Base-by-base conservation (phyloP, 2,888 invertebrate genomes). In the Tryphoninae sp. region DNA sequence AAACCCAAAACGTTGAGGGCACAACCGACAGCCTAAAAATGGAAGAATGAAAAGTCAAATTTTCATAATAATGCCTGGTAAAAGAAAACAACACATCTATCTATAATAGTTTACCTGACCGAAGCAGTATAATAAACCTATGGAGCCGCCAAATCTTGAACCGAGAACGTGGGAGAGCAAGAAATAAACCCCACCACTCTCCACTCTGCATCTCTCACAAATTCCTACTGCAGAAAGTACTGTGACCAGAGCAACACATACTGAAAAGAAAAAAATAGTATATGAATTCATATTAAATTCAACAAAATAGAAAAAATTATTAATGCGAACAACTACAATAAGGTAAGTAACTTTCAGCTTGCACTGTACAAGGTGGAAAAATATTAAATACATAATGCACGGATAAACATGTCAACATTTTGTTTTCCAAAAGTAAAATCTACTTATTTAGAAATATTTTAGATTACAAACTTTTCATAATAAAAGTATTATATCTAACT, bases 161-260 rank as follows among this genome's bases (percentile, higher is more conserved):
- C 99, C 99, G 33, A 99, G 93, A 2, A 98, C 98, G 89, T 99
- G 98, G 0, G 98, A 97, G 51, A 99, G 93, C 80, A 99, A 94
- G 92, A 98, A 98, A 92, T 99, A 99, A 33, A 99, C 98, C 67
- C 99, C 99, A n/a, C 99, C 99, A 92, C 98, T 97, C 93, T 98
- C 98, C 89, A 98, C 96, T 82, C 97, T 94, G 93, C 98, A 98
- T 90, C 98, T 93, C 92, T 98, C 98, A 93, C 98, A 98, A 87
- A 99, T 98, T 62, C 98, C 99, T 80, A 99, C 97, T 23, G 98
- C 98, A 86, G 98, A 98, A 72, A 99, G 93, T 22, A 98, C 98
- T 77, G 98, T 97, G 87, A 98, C 96, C 88, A 98, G 92, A 42
- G 98, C 98, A 84, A 98, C 96, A 86, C 96, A 95, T 67, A 98